These are phyloP conservation scores for Mola mola DNA, from an alignment of 2,113 vertebrate species.

Conservation along the genomic window DNA sequence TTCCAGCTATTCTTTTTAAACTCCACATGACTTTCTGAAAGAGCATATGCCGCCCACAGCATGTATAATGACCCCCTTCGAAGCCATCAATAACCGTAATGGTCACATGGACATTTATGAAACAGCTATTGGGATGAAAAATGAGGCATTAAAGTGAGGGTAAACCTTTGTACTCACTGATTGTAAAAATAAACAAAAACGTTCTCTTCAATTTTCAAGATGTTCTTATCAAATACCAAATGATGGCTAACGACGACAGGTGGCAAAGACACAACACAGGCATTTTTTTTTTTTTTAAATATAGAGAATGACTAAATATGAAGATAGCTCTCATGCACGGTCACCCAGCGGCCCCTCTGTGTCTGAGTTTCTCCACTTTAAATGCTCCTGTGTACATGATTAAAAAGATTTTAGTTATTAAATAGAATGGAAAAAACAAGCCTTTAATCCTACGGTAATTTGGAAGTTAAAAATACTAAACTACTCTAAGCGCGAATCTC, in stretches of 20 bases:
- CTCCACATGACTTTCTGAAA: slow-evolving; percentile 54
- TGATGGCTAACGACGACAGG: slow-evolving; percentile 7
- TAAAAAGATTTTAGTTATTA: too few species aligned
- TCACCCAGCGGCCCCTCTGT: too few species aligned
- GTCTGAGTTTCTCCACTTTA: too few species aligned
- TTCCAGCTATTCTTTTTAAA: slow-evolving; percentile 57
- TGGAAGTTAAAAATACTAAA: too few species aligned
- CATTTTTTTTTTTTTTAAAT: too few species aligned
- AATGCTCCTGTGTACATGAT: too few species aligned
- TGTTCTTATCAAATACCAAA: slow-evolving; percentile 35
- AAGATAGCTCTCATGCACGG: too few species aligned
- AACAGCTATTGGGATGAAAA: slow-evolving; percentile 72
- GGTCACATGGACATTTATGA: slow-evolving; percentile 75
- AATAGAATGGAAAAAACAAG: too few species aligned
- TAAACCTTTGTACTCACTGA: slow-evolving; percentile 59
- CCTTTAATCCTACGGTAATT: too few species aligned
- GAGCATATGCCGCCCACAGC: slow-evolving; percentile 76
- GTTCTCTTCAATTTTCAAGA: slow-evolving; percentile 9
- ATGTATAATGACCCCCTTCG: slow-evolving; percentile 77
- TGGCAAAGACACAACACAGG: too few species aligned
- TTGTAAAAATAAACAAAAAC: slow-evolving; percentile 27
- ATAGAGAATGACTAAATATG: too few species aligned
- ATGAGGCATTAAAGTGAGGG: slow-evolving; percentile 67
- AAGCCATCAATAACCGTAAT: slow-evolving; percentile 81
- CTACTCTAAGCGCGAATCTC: too few species aligned